Evolutionary conservation across 2,888 invertebrate genomes (phyloP).

Genomic region (Slavum lentiscoides): DNA sequence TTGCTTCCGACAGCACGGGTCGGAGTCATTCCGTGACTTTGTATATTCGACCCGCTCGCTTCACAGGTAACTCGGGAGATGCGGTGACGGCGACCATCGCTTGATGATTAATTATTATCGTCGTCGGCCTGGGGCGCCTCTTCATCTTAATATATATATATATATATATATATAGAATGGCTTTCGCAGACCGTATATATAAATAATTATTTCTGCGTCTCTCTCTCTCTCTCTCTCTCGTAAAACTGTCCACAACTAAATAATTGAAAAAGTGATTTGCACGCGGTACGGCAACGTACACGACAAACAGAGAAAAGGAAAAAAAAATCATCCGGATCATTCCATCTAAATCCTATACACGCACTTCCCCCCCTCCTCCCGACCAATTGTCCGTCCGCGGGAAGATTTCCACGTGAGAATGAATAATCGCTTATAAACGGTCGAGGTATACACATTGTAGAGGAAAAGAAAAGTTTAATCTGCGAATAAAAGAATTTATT

Average conservation of each 20-base stretch:
- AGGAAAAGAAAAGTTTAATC: constrained; percentile 15
- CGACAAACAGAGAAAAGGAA: not conserved
- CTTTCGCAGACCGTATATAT: constrained; percentile 15
- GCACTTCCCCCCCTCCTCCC: too few species aligned
- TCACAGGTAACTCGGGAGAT: constrained; percentile 8
- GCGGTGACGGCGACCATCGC: too few species aligned
- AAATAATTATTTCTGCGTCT: constrained; percentile 9
- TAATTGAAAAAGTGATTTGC: constrained; percentile 48
- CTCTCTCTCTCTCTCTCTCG: constrained; percentile 5
- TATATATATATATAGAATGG: not conserved
- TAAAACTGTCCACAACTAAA: constrained; percentile 38
- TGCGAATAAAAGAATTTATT: constrained; percentile 17
- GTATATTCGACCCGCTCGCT: constrained; percentile 19
- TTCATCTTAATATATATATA: not conserved
- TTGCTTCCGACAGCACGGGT: not conserved
- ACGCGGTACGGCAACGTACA: not conserved
- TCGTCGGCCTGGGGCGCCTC: not conserved
- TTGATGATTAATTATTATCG: constrained; percentile 34
- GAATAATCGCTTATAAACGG: constrained; percentile 16
- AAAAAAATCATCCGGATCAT: not conserved
- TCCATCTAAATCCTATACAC: not conserved
- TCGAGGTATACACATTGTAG: not conserved
- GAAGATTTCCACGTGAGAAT: not conserved
- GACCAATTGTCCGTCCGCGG: not conserved
- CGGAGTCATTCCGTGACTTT: constrained; percentile 10